These are phyloP conservation scores for Galaxea fascicularis DNA, from an alignment of 92 coral and sea anemone genomes.

Conservation along the genomic window DNA sequence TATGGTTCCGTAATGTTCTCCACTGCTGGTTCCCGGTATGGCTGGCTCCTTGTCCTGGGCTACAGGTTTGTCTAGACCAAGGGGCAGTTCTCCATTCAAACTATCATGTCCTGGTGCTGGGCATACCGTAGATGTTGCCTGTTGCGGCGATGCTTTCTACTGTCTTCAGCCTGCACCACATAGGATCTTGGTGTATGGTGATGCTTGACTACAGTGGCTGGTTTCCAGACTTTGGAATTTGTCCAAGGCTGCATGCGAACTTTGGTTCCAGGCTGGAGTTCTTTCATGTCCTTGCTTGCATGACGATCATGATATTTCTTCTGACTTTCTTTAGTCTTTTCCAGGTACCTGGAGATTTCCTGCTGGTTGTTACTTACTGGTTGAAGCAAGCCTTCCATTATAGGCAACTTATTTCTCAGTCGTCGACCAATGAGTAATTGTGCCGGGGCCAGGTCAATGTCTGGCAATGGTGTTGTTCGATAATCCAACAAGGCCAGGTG, in stretches of 20 bases:
- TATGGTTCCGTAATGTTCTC: too few relatives aligned
- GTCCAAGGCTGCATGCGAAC: too few relatives aligned
- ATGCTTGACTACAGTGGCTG: too few relatives aligned
- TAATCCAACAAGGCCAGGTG: too few relatives aligned
- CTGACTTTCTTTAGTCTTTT: slow-evolving; percentile 30
- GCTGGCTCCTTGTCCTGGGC: too few relatives aligned
- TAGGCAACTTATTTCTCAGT: slow-evolving; percentile 26
- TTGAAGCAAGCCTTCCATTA: too few relatives aligned
- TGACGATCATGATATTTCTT: slow-evolving; percentile 20
- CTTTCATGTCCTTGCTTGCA: slow-evolving; percentile 21
- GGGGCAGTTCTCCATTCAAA: too few relatives aligned
- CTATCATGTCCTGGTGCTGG: slow-evolving; percentile 33
- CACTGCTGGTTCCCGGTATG: too few relatives aligned
- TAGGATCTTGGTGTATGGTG: slow-evolving; percentile 9
- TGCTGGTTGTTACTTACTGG: slow-evolving; percentile 36
- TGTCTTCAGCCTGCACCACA: slow-evolving; percentile 35
- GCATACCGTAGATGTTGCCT: slow-evolving; percentile 19
- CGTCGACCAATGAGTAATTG: slow-evolving; percentile 54
- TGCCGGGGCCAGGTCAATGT: slow-evolving; percentile 49
- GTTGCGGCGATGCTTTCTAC: slow-evolving; percentile 20
- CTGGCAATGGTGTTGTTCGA: too few relatives aligned
- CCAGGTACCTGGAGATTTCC: too few relatives aligned
- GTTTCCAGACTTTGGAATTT: too few relatives aligned
- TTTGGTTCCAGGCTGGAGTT: slow-evolving; percentile 36
- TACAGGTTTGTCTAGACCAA: too few relatives aligned